Conservation (phyloP, 2,888 invertebrate species). For the Polietes domitor region DNA sequence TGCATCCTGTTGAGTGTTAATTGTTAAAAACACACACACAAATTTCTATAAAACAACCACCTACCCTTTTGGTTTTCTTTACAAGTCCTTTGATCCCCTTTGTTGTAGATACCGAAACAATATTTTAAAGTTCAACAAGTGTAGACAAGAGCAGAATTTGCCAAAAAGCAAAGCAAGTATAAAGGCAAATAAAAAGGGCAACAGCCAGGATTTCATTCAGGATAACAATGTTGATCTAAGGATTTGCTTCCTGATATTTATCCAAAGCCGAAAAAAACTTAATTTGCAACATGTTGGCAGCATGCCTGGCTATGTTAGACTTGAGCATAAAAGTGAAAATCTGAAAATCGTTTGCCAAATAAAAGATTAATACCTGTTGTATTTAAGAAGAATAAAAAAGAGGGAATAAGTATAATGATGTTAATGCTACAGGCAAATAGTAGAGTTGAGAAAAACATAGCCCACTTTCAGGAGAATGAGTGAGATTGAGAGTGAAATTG, state of each 20-base stretch:
- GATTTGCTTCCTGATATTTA: neutral
- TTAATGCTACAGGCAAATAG: neutral
- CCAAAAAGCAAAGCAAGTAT: neutral
- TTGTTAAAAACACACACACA: slow-evolving; percentile 37
- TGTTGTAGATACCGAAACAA: neutral
- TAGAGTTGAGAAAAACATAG: neutral
- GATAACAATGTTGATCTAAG: slow-evolving; percentile 27
- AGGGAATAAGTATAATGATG: neutral
- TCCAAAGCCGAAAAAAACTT: neutral
- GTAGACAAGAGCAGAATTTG: neutral
- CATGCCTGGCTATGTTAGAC: neutral
- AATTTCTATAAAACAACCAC: neutral
- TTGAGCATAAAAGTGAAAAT: slow-evolving; percentile 11
- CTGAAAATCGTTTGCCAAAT: neutral
- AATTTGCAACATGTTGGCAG: neutral
- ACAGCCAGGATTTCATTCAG: neutral
- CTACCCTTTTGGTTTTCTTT: too few relatives aligned
- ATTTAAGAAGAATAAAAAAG: too few relatives aligned
- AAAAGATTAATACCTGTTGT: neutral
- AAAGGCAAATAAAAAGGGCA: neutral
- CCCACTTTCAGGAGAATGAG: too few relatives aligned
- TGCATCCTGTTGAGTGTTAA: slow-evolving; percentile 59
- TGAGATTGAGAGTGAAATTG: too few relatives aligned
- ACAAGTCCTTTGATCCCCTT: neutral
- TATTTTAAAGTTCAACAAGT: slow-evolving; percentile 14